Evolutionary conservation across 1,140 invertebrate genomes (phyloP), one percentile per base, ranked within the genome.

Genomic region (Xylocopa sonorina): DNA sequence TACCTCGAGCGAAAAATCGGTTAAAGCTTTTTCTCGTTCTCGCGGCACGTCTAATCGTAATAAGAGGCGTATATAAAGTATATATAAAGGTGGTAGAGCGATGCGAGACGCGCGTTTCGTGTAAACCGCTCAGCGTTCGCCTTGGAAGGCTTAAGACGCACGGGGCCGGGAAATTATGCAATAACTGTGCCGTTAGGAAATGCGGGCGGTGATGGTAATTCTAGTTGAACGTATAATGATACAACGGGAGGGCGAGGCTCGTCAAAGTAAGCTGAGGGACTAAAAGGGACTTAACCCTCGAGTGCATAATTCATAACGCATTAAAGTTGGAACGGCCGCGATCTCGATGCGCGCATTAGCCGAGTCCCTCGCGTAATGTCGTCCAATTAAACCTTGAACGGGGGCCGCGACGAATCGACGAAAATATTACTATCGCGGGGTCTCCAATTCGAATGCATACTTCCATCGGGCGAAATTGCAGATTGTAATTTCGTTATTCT

Each of bases 241-340:
- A 69, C 71, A 51, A 83, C 72, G 68, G 66, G 51, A 43, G 63
- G 80, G 50, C 50, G 55, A 48, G 67, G 55, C 32, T 68, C 69
- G 58, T 72, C 77, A 83, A 83, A 80, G 67, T 80, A 53, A 76
- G 55, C 80, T 38, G 73, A 72, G 67, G 67, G 48, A 69, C 38
- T 68, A 53, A 76, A 68, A 83, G 66, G 51, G 48, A 76, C 66
- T 84, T 80, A 62, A 84, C 72, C 66, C 67, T 77, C 38, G 63
- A 51, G 71, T 78, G 58, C 55, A 72, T 80, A 80, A 84, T 84
- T 80, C 72, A 69, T 67, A 60, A 67, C 53, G 46, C 72, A 76
- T 84, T 82, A 82, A 66, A 67, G 64, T 76, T 29, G 58, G 53
- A 53, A 27, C 16, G 7, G 18, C n/a, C 41, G 55, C 43, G n/a